These are phyloP conservation scores for Agapornis roseicollis DNA, from an alignment of 2,113 vertebrate genomes.

Conservation along the genomic window DNA sequence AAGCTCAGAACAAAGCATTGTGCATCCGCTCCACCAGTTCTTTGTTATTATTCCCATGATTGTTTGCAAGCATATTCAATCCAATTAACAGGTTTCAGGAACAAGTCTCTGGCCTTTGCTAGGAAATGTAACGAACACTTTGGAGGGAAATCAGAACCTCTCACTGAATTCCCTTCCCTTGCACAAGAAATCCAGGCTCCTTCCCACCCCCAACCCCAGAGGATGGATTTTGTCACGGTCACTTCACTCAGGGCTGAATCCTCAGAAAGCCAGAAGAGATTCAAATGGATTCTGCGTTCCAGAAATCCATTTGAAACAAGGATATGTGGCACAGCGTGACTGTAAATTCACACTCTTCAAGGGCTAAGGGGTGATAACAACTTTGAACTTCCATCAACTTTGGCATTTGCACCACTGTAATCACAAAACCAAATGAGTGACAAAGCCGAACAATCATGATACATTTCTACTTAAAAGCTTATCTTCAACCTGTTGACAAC, in stretches of 20 bases:
- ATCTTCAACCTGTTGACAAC: background rate
- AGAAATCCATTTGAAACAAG: background rate
- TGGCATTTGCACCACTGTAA: background rate
- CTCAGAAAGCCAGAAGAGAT: background rate
- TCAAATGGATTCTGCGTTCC: background rate
- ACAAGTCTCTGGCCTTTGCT: conserved; percentile 23
- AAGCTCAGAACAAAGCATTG: conserved; percentile 25
- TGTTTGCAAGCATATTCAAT: conserved; percentile 35
- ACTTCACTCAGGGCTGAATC: background rate
- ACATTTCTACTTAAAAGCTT: background rate
- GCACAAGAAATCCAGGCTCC: background rate
- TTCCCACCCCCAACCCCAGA: background rate
- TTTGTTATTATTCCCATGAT: conserved; percentile 14
- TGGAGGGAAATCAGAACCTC: background rate
- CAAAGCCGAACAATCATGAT: background rate
- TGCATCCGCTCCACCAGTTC: background rate
- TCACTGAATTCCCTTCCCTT: background rate
- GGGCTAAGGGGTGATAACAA: background rate
- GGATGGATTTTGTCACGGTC: background rate
- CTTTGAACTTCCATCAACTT: background rate
- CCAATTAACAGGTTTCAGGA: conserved; percentile 50
- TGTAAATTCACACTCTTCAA: background rate
- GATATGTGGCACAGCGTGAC: background rate
- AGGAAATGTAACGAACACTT: background rate
- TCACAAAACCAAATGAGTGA: background rate